Percentiles rank a stretch among this genome's conserved stretches.
These are phyloP conservation scores for Stenotaenia linearis DNA, from an alignment of 2,888 invertebrate species.

Conservation along the genomic window DNA sequence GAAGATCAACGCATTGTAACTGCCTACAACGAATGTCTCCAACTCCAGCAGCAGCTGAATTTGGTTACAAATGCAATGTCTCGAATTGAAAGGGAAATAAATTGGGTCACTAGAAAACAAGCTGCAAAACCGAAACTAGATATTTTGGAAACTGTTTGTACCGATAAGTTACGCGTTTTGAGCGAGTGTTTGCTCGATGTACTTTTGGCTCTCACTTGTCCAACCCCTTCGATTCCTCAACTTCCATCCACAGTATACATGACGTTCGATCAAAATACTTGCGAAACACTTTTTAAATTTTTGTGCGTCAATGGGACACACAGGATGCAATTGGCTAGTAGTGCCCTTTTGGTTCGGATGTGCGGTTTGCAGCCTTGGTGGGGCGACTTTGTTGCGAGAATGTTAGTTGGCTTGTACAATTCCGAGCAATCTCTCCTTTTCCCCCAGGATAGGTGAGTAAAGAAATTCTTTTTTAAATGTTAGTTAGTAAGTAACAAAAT, in stretches of 20 bases:
- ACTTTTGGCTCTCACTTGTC: slow-evolving; percentile 54
- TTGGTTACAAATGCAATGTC: slow-evolving; percentile 69
- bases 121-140: slow-evolving; percentile 21
- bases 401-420: slow-evolving; percentile 70
- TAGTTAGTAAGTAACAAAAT: no score
- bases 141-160: slow-evolving; percentile 54
- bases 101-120: slow-evolving; percentile 14
- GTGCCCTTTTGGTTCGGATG: slow-evolving; percentile 69
- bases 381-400: slow-evolving; percentile 82
- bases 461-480: no score
- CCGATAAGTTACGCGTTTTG: slow-evolving; percentile 75
- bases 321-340: slow-evolving; percentile 69
- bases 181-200: slow-evolving; percentile 77
- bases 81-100: slow-evolving; percentile 60
- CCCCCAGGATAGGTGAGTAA: slow-evolving; percentile 77
- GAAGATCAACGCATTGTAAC: slow-evolving; percentile 51
- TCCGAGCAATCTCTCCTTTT: slow-evolving; percentile 71
- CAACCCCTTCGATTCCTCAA: slow-evolving; percentile 37
- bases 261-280: slow-evolving; percentile 43
- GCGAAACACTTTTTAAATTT: slow-evolving; percentile 62
- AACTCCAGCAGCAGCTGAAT: slow-evolving; percentile 82
- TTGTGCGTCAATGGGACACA: slow-evolving; percentile 72
- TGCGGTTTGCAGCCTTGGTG: slow-evolving; percentile 76
- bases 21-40: slow-evolving; percentile 70
- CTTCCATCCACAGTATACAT: slow-evolving; percentile 37